A percentile compares a stretch with the other conserved stretches of the same genome.
These are phyloP conservation scores for Sardinella longiceps DNA, from an alignment of 2,797 vertebrate species.

Conservation along the genomic window DNA sequence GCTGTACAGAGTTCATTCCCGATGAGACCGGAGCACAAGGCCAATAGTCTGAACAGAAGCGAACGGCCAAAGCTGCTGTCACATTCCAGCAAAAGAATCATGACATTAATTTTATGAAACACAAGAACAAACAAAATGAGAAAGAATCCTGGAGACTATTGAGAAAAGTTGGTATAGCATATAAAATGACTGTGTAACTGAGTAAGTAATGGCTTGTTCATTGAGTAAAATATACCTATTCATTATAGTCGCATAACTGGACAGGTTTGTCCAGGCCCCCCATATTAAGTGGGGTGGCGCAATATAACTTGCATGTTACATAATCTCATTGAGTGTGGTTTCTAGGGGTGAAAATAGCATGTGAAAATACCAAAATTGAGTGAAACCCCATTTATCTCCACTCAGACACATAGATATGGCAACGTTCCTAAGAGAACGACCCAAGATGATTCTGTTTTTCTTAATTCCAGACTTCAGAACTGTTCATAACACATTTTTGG, in stretches of 20 bases:
- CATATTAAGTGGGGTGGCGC: not conserved
- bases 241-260: not conserved
- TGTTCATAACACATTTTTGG: not conserved
- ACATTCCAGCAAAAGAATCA: not conserved
- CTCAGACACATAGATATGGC: slow-evolving; percentile 7
- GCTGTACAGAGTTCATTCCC: not conserved
- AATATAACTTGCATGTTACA: slow-evolving; percentile 2
- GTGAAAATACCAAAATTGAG: slow-evolving; percentile 21
- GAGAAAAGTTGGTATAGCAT: not conserved
- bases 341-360: slow-evolving; percentile 20
- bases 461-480: not conserved
- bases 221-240: not conserved
- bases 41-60: not conserved
- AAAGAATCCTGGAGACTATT: not conserved
- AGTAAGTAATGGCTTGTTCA: not conserved
- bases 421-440: not conserved
- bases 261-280: not conserved
- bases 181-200: not conserved
- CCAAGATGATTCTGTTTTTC: not conserved
- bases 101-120: not conserved
- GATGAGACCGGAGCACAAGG: not conserved
- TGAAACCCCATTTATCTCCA: slow-evolving; percentile 2
- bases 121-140: not conserved
- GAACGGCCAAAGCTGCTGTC: not conserved
- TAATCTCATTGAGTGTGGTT: not conserved